phyloP scores from a whole-genome alignment of 1,140 invertebrate species.

The Bombus vancouverensis region DNA sequence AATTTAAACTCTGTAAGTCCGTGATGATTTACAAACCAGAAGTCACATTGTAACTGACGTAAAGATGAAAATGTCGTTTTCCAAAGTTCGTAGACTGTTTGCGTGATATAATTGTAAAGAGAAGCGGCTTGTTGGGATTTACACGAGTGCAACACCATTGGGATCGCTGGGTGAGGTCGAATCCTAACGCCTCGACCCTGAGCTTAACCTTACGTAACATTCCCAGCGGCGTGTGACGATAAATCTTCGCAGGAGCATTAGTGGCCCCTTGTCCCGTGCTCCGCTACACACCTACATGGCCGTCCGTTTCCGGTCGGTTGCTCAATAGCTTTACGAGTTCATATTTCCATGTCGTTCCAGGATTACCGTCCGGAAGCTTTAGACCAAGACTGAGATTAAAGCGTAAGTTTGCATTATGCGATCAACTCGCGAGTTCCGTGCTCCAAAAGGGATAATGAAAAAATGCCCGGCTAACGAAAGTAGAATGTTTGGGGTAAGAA shows the following conservation, averaged over 20 bases:
- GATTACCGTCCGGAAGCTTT: slow-evolving; percentile 27
- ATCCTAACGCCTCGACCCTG: slow-evolving; percentile 61
- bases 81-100: not conserved
- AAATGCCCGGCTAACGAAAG: not conserved
- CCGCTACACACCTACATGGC: slow-evolving; percentile 5
- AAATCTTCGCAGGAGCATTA: slow-evolving; percentile 69
- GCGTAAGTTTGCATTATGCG: slow-evolving; percentile 23
- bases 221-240: slow-evolving; percentile 51
- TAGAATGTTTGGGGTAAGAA: not conserved
- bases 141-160: slow-evolving; percentile 42
- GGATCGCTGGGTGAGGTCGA: slow-evolving; percentile 38
- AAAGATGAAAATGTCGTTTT: slow-evolving; percentile 27
- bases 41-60: not conserved
- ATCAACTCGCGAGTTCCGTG: not conserved
- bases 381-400: slow-evolving; percentile 15
- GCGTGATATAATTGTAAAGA: not conserved
- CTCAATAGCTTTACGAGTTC: slow-evolving; percentile 52
- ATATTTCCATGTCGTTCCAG: slow-evolving; percentile 49
- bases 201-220: slow-evolving; percentile 71
- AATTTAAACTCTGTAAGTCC: not conserved
- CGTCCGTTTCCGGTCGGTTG: slow-evolving; percentile 30
- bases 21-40: slow-evolving; percentile 3
- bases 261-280: slow-evolving; percentile 50
- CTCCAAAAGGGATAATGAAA: not conserved
- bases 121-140: slow-evolving; percentile 46